These are phyloP conservation scores for Alloplasta piceator DNA, from an alignment of 2,888 invertebrate genomes.

Conservation along the genomic window DNA sequence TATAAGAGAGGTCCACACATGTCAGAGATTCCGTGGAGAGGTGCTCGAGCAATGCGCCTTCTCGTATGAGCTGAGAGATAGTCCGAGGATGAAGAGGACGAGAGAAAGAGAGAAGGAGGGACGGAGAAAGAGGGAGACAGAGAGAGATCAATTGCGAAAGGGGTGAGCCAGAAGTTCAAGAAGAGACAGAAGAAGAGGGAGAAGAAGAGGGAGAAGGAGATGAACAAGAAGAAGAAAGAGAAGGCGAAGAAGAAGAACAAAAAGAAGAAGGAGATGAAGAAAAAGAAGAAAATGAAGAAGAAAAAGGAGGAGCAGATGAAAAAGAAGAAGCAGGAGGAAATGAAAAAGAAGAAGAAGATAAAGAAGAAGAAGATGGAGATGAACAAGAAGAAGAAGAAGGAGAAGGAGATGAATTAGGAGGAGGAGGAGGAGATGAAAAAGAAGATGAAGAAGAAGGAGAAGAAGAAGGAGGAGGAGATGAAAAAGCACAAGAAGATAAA, in stretches of 20 bases:
- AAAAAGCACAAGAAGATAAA: not conserved
- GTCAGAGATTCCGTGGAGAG: conserved; percentile 35
- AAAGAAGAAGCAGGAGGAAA: conserved; percentile 40
- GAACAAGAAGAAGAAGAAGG: conserved; percentile 18
- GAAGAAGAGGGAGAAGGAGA: not conserved
- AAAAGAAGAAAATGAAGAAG: conserved; percentile 19
- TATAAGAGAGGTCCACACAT: not conserved
- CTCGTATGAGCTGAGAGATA: not conserved
- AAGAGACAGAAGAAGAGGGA: not conserved
- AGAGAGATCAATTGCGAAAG: not conserved
- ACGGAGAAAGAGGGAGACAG: conserved; percentile 4
- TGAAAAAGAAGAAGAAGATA: conserved; percentile 7
- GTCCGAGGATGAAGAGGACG: not conserved
- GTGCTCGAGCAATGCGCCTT: conserved; percentile 8
- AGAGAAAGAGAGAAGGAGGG: conserved; percentile 1
- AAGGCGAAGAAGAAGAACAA: conserved; percentile 43
- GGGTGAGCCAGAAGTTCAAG: conserved; percentile 10
- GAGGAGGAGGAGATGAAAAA: conserved; percentile 7
- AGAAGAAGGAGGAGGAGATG: not conserved
- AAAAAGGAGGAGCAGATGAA: conserved; percentile 15
- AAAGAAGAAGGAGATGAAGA: conserved; percentile 30
- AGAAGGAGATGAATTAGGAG: conserved; percentile 18
- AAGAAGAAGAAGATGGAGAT: conserved; percentile 5
- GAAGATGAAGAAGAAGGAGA: not conserved
- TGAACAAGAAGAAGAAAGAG: not conserved